Conservation (phyloP, 2,113 vertebrate genomes). For the Pseudonaja textilis region DNA sequence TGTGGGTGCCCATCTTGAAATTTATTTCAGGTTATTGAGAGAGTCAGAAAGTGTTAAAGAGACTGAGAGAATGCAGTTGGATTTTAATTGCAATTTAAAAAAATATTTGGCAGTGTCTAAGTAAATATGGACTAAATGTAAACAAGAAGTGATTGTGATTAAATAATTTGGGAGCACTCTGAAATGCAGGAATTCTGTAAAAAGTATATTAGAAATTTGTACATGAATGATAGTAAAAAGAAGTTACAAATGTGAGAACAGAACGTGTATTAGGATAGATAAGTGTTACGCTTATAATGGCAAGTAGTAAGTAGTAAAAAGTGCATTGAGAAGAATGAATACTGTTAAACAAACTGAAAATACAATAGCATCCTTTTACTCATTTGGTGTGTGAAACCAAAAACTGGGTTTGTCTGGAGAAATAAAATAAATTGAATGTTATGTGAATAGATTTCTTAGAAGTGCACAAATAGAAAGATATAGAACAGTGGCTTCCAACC, state of each 20-base stretch:
- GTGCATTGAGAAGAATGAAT: neutral
- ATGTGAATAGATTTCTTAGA: neutral
- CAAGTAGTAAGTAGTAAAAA: neutral
- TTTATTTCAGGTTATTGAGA: neutral
- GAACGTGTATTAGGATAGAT: neutral
- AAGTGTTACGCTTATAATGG: neutral
- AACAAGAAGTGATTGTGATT: neutral
- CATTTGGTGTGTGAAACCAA: neutral
- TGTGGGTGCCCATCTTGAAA: neutral
- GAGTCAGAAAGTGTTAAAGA: neutral
- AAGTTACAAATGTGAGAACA: neutral
- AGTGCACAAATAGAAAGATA: neutral
- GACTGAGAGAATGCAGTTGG: neutral
- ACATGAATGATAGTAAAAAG: neutral
- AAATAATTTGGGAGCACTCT: neutral
- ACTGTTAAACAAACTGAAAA: neutral
- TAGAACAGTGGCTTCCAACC: neutral
- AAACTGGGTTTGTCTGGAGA: neutral
- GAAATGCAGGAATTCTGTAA: neutral
- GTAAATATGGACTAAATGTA: neutral
- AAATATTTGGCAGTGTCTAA: neutral
- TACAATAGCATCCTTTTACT: neutral
- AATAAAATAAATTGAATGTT: neutral
- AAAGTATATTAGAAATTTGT: neutral
- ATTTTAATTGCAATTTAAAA: neutral